Base-by-base conservation (phyloP, 2,797 vertebrate species). In the Ciconia nigra region DNA sequence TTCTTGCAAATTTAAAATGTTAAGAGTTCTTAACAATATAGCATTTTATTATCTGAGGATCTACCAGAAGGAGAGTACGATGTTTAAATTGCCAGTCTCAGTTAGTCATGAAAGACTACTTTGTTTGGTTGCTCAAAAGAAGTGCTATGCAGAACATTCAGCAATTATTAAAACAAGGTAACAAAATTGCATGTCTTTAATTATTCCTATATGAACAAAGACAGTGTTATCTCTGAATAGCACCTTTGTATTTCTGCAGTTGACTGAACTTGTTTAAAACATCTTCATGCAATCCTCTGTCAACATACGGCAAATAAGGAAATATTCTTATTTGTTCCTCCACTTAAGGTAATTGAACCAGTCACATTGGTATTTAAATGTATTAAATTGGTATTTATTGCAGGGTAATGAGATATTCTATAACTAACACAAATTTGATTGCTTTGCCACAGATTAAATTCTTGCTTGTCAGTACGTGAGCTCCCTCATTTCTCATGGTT, bases 121-220 rank as follows among this genome's bases (percentile, higher is more conserved):
- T 81, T 93, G 89, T 91, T 62, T 66, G 35, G 62, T 63, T 74
- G 37, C 80, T 92, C 82, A 92, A 85, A 95, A 88, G 51, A 87
- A 95, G 61, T 79, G 78, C 57, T 87, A 87, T 73, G 67, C 84
- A 94, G 91, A 97, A 89, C 51, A 55, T 63, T 57, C 86, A 83
- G 95, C 86, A 97, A 95, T 93, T 91, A 90, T 95, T 97, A 95
- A 93, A 96, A 83, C 85, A 95, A 97, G 96, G 96, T 97, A 97
- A 89, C 77, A 94, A 93, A 96, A 97, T 54, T 87, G 67, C 87
- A 83, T 82, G 81, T 87, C 84, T 97, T 97, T 97, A 96, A 97
- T 97, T 97, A 96, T 94, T 97, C 74, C 79, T 96, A 94, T 89
- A 96, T 65, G 89, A 95, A 97, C 91, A 96, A 94, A 96, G 93